Evolutionary conservation across 2,113 vertebrate species (phyloP), one percentile per base, ranked within the genome.

Genomic region (Grallaria varia): DNA sequence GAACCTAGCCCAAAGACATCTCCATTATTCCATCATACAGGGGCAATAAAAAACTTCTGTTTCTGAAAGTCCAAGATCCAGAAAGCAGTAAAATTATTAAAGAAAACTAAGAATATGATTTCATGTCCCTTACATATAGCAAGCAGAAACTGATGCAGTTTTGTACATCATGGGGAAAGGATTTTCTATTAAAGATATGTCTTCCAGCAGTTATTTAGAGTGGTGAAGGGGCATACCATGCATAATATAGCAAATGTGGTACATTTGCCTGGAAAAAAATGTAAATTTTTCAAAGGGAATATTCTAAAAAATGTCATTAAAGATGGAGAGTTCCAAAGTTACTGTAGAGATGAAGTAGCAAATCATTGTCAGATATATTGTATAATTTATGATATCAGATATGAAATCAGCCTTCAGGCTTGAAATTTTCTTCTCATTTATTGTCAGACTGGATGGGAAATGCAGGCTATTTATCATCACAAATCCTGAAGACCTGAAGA

Each of bases 351-450:
- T 45, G 25, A 55, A 76, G 37, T 62, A 87, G 45, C 25, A 35
- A 74, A 62, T 50, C 55, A 49, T 71, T 90, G 53, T 81, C 24
- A 83, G 44, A 83, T 80, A 88, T 74, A 69, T 35, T 64, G 21
- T 39, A 66, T 89, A 80, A 89, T 89, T 92, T 90, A 59, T 78
- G 18, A 83, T 55, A 77, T 49, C 56, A 80, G 40, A 63, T 74
- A 74, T 23, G 60, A 95, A 95, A 86, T 84, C 81, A 87, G 31
- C 56, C 82, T 89, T 87, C 66, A 84, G 47, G n/a, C 35, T 84
- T 56, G 50, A 87, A 56, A 86, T 52, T 89, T 80, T 68, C 72
- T 78, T 89, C 50, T 30, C 35, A 69, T 25, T 67, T 81, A 47
- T 60, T 79, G 47, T 87, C 63, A 87, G 35, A n/a, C 64, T 56